Evolutionary conservation across 2,888 invertebrate species (phyloP), one percentile per base, ranked within the genome.

Genomic region (Pollenia labialis): DNA sequence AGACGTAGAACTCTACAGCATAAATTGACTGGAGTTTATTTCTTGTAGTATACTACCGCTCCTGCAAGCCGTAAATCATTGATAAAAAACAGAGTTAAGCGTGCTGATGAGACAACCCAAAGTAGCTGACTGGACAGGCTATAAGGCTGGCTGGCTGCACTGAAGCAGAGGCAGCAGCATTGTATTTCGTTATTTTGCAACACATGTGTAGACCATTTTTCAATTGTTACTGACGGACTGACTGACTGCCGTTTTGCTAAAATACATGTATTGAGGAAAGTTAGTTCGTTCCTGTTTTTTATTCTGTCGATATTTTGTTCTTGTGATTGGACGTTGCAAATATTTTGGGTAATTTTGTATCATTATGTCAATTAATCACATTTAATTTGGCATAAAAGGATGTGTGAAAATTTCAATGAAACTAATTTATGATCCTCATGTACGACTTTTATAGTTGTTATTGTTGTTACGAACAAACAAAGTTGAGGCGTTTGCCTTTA

Each of bases 331-430:
- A 86, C 85, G 81, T 75, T 62, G 88, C 87, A 88, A 89, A 88
- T 88, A 89, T 85, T 88, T 89, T 83, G 84, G 88, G 89, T 83
- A 88, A 89, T 89, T 89, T 88, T 85, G 83, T 85, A 88, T 87
- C 88, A 89, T 89, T 89, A 88, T 88, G 89, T 89, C 89, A 89
- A 89, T 89, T 88, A 88, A 88, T 88, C 88, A 88, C 85, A 86
- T 89, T 89, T 89, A 89, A 89, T 88, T 88, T 88, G 88, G 87
- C 87, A 88, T 87, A 87, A 88, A 87, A 85, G 85, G 85, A 88
- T 88, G 88, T 88, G 88, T 84, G 88, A 88, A 88, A 85, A 84
- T 83, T 85, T 83, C 79, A 77, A 75, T 68, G 87, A 87, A 87
- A 85, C 88, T 86, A 88, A 87, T 88, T 88, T 88, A 88, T 88